Evolutionary conservation across 1,140 invertebrate genomes (phyloP), one percentile per base, ranked within the genome.

Genomic region (Phymorhynchus buccinoides): DNA sequence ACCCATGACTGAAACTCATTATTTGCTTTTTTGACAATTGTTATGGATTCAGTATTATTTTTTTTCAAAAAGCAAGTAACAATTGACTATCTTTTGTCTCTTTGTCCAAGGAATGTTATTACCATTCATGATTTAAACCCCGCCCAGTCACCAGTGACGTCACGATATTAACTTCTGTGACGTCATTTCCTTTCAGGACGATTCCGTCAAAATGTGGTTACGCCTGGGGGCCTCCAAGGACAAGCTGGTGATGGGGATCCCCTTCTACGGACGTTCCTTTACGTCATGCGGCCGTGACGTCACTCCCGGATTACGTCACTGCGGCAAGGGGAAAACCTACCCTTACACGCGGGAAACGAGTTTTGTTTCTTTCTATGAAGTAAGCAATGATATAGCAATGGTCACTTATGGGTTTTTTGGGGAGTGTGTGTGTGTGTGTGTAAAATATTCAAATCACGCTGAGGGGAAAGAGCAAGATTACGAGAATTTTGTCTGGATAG

Each of bases 181-280:
- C 56, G 56, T 9, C 44, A 0, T 62, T 62, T n/a, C n/a, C n/a
- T 62, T n/a, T 3, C 87, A 91, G 89, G 89, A 90, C 41, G 90
- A 87, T 73, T 86, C 88, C 30, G 90, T 91, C 7, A 85, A 88
- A 39, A 85, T 89, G 66, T 98, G 97, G 97, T 94, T 96, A 0
- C 92, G 93, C 32, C 94, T 95, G 56, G 98, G 97, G 22, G 96
- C 96, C 3, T 95, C 96, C 3, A 95, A 95, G 39, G 95, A 95
- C 37, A 98, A 98, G 91, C 91, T 99, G 1, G 93, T 98, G 12
- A 92, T 98, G 27, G 97, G 97, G 18, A 94, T 99, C 86, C 96
- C 97, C 0, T 96, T 98, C 88, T 99, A 98, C 90, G 97, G 97
- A 0, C 97, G 98, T 91, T 96, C 95, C 44, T 99, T 96, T 89